Percentiles rank a stretch among this genome's conserved stretches.
phyloP scores from a whole-genome alignment of 2,888 invertebrate species.

The Podotricha telesiphe region DNA sequence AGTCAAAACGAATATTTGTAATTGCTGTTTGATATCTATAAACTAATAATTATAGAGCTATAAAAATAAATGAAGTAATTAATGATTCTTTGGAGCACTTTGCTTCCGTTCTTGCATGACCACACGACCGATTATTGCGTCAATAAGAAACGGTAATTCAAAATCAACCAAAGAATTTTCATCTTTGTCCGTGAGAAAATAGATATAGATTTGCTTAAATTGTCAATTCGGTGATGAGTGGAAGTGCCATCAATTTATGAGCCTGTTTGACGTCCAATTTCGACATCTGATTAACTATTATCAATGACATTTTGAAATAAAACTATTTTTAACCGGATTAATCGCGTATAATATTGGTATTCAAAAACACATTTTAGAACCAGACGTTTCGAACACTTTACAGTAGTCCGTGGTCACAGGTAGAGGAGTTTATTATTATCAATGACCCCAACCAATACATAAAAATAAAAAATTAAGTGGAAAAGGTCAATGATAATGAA shows the following conservation, averaged over 20 bases:
- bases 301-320: too few relatives aligned
- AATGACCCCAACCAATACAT: slow-evolving; percentile 9
- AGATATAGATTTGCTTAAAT: slow-evolving; percentile 2
- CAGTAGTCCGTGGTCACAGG: too few relatives aligned
- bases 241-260: slow-evolving; percentile 13
- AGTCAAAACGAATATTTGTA: slow-evolving; percentile 10
- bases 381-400: too few relatives aligned
- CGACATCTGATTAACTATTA: slow-evolving; percentile 14
- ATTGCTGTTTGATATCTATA: slow-evolving; percentile 22
- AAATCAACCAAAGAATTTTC: neutral
- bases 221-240: neutral
- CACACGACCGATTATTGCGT: slow-evolving; percentile 15
- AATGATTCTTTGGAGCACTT: slow-evolving; percentile 18
- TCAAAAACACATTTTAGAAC: too few relatives aligned
- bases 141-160: slow-evolving; percentile 6
- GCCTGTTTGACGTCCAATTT: slow-evolving; percentile 8
- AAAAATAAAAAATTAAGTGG: neutral
- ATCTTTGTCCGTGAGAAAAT: slow-evolving; percentile 9
- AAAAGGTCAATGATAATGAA: slow-evolving; percentile 16
- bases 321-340: too few relatives aligned
- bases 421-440: too few relatives aligned
- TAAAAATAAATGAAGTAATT: slow-evolving; percentile 24
- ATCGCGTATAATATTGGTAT: too few relatives aligned
- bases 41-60: slow-evolving; percentile 23
- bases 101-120: slow-evolving; percentile 27